phyloP scores from a whole-genome alignment of 2,113 vertebrate species.

The Pelodiscus sinensis region DNA sequence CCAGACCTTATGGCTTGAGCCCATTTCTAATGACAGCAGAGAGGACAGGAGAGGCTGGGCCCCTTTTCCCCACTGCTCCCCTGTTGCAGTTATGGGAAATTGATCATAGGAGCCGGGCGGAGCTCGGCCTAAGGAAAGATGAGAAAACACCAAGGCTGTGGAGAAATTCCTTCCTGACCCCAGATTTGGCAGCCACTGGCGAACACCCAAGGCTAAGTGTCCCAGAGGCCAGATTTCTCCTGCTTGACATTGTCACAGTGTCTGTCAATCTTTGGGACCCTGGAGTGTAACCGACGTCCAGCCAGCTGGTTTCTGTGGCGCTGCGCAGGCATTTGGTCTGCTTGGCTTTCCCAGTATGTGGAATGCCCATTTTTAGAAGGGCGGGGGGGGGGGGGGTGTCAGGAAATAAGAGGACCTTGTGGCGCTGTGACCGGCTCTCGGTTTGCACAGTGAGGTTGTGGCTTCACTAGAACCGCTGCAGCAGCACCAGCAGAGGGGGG shows the following conservation, averaged over 20 bases:
- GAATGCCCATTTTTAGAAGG: not conserved
- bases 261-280: not conserved
- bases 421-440: not conserved
- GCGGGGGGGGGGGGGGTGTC: too few species aligned
- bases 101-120: not conserved
- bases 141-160: not conserved
- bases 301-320: not conserved
- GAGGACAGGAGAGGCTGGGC: not conserved
- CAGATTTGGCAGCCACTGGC: not conserved
- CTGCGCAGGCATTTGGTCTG: not conserved
- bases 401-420: not conserved
- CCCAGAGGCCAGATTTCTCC: not conserved
- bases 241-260: not conserved
- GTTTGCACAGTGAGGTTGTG: not conserved
- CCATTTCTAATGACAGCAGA: not conserved
- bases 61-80: not conserved
- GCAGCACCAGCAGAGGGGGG: not conserved
- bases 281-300: not conserved
- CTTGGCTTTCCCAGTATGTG: not conserved
- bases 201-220: not conserved
- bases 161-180: not conserved
- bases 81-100: not conserved
- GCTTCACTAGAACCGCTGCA: not conserved
- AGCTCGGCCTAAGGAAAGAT: not conserved
- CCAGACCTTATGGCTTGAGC: not conserved